These are phyloP conservation scores for Hepsetus odoe DNA, from an alignment of 2,113 vertebrate species.

Conservation along the genomic window DNA sequence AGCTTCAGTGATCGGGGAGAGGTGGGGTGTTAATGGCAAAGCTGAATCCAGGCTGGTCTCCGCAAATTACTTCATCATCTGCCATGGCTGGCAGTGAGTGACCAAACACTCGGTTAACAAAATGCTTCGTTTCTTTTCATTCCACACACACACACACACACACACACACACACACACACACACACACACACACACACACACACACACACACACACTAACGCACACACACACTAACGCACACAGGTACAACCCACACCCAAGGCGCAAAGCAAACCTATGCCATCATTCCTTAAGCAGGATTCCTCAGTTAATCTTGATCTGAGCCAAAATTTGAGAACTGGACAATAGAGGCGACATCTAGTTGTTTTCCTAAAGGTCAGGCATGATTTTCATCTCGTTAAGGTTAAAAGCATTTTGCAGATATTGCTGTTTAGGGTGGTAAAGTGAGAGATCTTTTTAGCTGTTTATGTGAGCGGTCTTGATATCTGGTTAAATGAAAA, in stretches of 20 bases:
- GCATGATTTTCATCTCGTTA: not conserved
- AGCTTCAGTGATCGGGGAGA: conserved; percentile 9
- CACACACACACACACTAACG: no score
- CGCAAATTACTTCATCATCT: conserved; percentile 29
- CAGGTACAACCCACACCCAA: not conserved
- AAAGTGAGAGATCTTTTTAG: no score
- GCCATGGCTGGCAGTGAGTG: not conserved
- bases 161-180: not conserved
- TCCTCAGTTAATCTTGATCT: not conserved
- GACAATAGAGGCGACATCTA: not conserved
- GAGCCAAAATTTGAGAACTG: no score
- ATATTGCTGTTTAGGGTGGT: no score
- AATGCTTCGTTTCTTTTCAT: not conserved
- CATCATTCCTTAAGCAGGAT: not conserved
- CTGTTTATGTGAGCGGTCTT: no score
- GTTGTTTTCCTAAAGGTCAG: not conserved
- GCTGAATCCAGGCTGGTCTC: not conserved
- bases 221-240: no score
- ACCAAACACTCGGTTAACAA: not conserved
- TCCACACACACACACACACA: not conserved
- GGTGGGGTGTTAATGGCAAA: conserved; percentile 29
- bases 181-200: no score
- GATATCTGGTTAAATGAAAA: not conserved
- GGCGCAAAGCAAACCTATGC: not conserved
- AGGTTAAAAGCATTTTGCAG: not conserved